phyloP scores from a whole-genome alignment of 2,888 invertebrate genomes.

The Coelinius sp. region DNA sequence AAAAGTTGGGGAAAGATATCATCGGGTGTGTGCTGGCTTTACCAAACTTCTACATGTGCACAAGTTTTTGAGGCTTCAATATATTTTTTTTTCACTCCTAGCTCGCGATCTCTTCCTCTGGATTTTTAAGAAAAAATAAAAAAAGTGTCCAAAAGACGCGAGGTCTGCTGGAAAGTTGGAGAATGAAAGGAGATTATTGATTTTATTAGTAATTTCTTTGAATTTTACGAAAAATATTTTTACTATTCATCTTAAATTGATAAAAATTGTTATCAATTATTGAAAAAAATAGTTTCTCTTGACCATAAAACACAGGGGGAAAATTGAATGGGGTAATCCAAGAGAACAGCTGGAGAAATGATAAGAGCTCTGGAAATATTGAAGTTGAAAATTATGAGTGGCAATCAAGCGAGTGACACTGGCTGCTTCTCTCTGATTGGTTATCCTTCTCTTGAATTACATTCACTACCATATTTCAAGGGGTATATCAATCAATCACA shows the following conservation, averaged over 20 bases:
- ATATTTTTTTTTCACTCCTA: neutral
- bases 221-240: too few species aligned
- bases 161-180: constrained; percentile 8
- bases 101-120: neutral
- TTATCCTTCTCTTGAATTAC: neutral
- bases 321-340: neutral
- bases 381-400: constrained; percentile 17
- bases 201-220: neutral
- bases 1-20: constrained; percentile 19
- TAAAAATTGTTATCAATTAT: too few species aligned
- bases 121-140: constrained; percentile 11
- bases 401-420: constrained; percentile 12
- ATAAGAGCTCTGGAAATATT: neutral
- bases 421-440: neutral
- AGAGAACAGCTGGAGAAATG: neutral
- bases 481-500: constrained; percentile 17
- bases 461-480: neutral
- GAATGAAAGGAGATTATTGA: neutral
- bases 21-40: constrained; percentile 20
- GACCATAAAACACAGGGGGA: neutral
- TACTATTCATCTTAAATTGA: too few species aligned
- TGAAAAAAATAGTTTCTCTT: too few species aligned
- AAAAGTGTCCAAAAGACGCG: constrained; percentile 9
- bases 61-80: constrained; percentile 8
- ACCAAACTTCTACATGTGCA: constrained; percentile 11